These are phyloP conservation scores for Falco concolor DNA, from an alignment of 2,797 vertebrate species.

Conservation along the genomic window DNA sequence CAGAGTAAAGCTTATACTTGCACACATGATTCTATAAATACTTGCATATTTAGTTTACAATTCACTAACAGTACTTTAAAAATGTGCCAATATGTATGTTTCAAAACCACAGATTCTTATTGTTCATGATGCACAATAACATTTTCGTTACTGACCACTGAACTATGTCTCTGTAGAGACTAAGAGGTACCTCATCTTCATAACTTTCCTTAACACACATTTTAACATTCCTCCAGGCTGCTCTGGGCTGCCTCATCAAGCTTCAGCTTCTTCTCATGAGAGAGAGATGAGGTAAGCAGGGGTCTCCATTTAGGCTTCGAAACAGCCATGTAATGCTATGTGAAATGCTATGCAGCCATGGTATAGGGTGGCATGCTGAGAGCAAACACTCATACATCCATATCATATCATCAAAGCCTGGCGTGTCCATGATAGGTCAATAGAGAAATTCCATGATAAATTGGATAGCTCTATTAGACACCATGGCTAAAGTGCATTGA, in stretches of 20 bases:
- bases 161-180: background rate
- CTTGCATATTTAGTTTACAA: background rate
- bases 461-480: background rate
- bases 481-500: background rate
- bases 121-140: background rate
- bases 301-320: conserved; percentile 50
- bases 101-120: background rate
- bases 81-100: background rate
- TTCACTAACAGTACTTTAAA: background rate
- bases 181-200: background rate
- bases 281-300: conserved; percentile 78
- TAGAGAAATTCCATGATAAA: background rate
- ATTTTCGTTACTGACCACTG: background rate
- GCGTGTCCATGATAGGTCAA: conserved; percentile 7
- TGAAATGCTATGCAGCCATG: conserved; percentile 59
- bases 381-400: conserved; percentile 62
- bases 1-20: background rate
- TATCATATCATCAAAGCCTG: background rate
- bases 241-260: conserved; percentile 15
- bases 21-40: background rate
- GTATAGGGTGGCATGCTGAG: conserved; percentile 62
- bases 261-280: conserved; percentile 73
- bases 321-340: conserved; percentile 56
- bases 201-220: conserved; percentile 22
- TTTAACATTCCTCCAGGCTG: conserved; percentile 42